Base-by-base conservation (phyloP, 2,113 vertebrate genomes). In the Sinocyclocheilus anophthalmus region DNA sequence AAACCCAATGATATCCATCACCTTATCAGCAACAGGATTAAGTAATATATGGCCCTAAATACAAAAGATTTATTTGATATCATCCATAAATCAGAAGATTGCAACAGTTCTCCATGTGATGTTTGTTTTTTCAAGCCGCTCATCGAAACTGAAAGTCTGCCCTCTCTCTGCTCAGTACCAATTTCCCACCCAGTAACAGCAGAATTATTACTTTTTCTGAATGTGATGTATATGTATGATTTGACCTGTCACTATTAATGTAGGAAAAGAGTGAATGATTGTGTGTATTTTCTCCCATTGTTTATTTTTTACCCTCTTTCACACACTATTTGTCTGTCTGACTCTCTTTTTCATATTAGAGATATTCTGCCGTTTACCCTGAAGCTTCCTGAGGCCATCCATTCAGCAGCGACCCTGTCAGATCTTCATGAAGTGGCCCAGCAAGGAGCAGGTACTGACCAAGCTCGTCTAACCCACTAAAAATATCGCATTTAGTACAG, bases 351-450 rank as follows among this genome's bases (percentile, higher is more conserved):
- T 69, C 73, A 48, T 89, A 61, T 85, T 73, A 99, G 98, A 91
- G 98, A 99, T 57, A 94, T 99, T 69, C 94, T 99, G 88, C 97
- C 98, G 0, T 98, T 97, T 90, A 96, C 96, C 76, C 94, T 99
- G 92, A 96, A 96, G 93, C 92, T 99, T 91, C 98, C 98, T 91
- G 95, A 95, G 78, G 96, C 95, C 88, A 95, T 98, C 90, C 93
- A 95, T 84, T 91, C 94, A 83, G 96, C 97, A 81, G 96, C 96
- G 91, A 96, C 96, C 14, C 96, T 97, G 91, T 93, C 95, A 87
- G 96, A 97, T n/a, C 96, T 98, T 84, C 96, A 98, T 94, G 95
- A 96, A 90, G 91, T 97, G 90, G 95, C 96, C 89, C 97, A 97
- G 88, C 94, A 97, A 59, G 97, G 97, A 92, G 92, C 96, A 91